A percentile compares a stretch with the other conserved stretches of the same genome.
These are phyloP conservation scores for Melanerpes formicivorus DNA, from an alignment of 2,113 vertebrate species.

Conservation along the genomic window DNA sequence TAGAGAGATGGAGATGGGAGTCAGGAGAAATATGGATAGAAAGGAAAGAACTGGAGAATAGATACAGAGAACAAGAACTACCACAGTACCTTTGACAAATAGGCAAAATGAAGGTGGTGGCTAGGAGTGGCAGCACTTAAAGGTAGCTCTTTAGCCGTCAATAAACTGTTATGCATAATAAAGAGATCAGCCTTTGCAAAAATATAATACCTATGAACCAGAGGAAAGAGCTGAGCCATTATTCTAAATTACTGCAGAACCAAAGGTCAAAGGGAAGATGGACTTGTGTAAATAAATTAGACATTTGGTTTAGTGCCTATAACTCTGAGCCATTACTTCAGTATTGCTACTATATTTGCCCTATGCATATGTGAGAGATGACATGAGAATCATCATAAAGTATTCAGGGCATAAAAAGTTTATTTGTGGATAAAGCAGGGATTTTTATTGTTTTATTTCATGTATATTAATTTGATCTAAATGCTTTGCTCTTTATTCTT, in stretches of 20 bases:
- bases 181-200: not conserved
- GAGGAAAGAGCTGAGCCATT: not conserved
- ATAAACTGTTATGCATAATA: not conserved
- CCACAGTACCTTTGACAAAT: not conserved
- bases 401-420: conserved; percentile 1
- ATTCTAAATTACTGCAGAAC: not conserved
- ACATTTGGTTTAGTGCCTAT: not conserved
- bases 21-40: not conserved
- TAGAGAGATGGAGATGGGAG: not conserved
- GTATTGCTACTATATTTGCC: not conserved
- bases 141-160: not conserved
- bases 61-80: not conserved
- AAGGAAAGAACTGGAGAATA: not conserved
- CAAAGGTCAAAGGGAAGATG: not conserved
- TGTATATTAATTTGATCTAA: conserved; percentile 40
- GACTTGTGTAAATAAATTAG: conserved; percentile 16
- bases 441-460: conserved; percentile 30
- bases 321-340: not conserved
- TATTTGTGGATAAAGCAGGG: conserved; percentile 18
- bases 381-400: not conserved
- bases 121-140: not conserved
- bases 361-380: not conserved
- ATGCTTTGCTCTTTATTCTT: conserved; percentile 31
- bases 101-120: not conserved
- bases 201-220: not conserved